Evolutionary conservation across 2,888 invertebrate genomes (phyloP), one percentile per base, ranked within the genome.

Genomic region (Liposcelis brunnea): DNA sequence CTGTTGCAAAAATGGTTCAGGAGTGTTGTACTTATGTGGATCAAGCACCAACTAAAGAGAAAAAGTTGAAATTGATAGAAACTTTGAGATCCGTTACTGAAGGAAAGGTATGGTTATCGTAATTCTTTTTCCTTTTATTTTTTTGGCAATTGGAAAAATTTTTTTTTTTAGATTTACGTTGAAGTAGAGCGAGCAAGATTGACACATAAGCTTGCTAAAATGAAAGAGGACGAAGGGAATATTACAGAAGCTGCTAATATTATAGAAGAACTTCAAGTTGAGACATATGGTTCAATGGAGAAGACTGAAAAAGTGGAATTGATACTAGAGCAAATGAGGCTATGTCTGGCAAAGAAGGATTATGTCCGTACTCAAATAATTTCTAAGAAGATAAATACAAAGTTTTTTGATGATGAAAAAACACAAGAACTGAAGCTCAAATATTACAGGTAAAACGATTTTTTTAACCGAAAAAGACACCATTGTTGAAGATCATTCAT

Each of bases 271-370:
- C 68, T 99, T 6, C 98, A 87, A 65, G 77, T 86, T 8, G 98
- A 98, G 66, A 99, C 98, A 0, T 98, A 93, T 59, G 98, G 98
- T 2, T 94, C 95, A 0, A 99, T 98, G 98, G 91, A 94, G 51
- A 90, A 91, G 61, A 73, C 84, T 46, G 98, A 99, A 62, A 95
- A 94, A 67, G 72, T 97, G 2, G 91, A 95, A 56, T 72, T 97
- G 34, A 91, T 99, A 52, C 65, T 99, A 53, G 97, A 99, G 63
- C 98, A 99, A 65, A 99, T 99, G 95, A 75, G 98, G 47, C 70
- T 97, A 7, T 97, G 97, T 60, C 67, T 98, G 44, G 83, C 87
- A 0, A 93, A 90, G 58, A 85, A 93, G 57, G 98, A 99, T 64
- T 95, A 85, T 61, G 80, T 97, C 50, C 80, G 97, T 19, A 95